A percentile compares a stretch with the other conserved stretches of the same genome.
Conservation (phyloP, 2,113 vertebrate species). For the Hydrolagus affinis region DNA sequence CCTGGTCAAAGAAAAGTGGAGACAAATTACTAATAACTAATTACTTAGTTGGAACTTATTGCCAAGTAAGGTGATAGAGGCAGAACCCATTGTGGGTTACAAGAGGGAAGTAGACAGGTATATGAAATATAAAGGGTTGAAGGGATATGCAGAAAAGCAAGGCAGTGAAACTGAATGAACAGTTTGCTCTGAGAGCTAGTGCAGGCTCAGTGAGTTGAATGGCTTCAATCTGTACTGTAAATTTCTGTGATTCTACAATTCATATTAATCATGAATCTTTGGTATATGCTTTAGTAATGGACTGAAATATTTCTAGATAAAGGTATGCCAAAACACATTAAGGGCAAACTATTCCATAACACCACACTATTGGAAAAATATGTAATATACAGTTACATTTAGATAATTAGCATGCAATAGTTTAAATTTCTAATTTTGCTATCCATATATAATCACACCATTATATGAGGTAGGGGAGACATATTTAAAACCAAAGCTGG, state of each 20-base stretch:
- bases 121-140: too few species aligned
- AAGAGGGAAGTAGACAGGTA: too few species aligned
- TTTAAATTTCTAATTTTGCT: not conserved
- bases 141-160: too few species aligned
- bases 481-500: conserved; percentile 12
- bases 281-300: not conserved
- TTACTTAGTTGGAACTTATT: too few species aligned
- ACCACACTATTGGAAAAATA: not conserved
- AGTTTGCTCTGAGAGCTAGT: too few species aligned
- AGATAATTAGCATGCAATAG: conserved; percentile 4
- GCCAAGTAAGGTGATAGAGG: not conserved
- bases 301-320: conserved; percentile 2
- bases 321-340: too few species aligned
- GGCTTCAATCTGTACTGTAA: too few species aligned
- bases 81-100: too few species aligned
- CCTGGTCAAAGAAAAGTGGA: not conserved
- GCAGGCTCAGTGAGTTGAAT: too few species aligned
- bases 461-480: conserved; percentile 7
- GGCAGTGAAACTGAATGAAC: too few species aligned
- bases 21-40: not conserved
- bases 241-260: too few species aligned
- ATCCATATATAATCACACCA: not conserved
- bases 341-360: not conserved
- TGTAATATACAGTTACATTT: not conserved
- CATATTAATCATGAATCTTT: not conserved